Base-by-base conservation (phyloP, 2,797 vertebrate species). In the Thripadectes ignobilis region DNA sequence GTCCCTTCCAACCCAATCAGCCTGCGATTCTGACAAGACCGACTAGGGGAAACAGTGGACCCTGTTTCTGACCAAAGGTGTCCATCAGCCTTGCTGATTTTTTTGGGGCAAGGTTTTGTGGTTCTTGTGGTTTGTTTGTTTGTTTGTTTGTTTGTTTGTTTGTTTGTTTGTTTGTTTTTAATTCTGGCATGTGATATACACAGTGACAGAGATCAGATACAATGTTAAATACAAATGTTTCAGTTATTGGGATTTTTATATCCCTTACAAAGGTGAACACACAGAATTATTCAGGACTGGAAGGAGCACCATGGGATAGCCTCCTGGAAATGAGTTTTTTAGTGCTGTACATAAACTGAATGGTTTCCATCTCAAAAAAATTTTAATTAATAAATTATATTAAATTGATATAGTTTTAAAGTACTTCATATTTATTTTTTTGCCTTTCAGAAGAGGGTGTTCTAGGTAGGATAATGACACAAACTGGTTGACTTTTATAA, bases 171-270 rank as follows among this genome's bases (percentile, higher is more conserved):
- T 22, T 87, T 32, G 22, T 14, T 30, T 43, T 10, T 16, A 41
- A 2, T 14, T 30, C 23, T 78, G 62, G 4, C 32, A 43, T 43
- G 49, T 65, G 48, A 30, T 14, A 17, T 26, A 49, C 10, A 10
- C 12, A 72, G 36, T 39, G 22, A 76, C 63, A 57, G 83, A 68
- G 5, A 21, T 30, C 54, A 71, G 57, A 75, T 21, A 32, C 0
- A 24, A 19, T 22, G 5, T 61, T 84, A 84, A 38, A 65, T 27
- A 75, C 8, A 52, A 61, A 43, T 15, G 9, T 55, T 63, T 38
- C 7, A 27, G 19, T 48, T 55, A 1, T 30, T 1, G 0, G 1
- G 1, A 0, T 8, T 51, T 75, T 65, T 16, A 24, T n/a, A 17
- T 17, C 14, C 6, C 8, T 83, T 59, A 80, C 24, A 46, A 80